phyloP scores from a whole-genome alignment of 2,888 invertebrate genomes.

The Plebejus melissa region DNA sequence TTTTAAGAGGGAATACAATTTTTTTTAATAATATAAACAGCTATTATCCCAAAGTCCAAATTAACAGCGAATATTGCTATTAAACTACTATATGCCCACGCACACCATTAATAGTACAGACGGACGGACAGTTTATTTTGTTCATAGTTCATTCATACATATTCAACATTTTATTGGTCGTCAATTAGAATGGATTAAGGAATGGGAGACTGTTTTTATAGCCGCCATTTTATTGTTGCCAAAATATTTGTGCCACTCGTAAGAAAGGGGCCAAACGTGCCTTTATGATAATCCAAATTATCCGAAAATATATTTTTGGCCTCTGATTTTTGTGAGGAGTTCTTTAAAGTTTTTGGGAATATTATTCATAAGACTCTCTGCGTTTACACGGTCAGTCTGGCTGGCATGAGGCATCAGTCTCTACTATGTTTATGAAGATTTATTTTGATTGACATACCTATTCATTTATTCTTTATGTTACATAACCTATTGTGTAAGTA shows the following conservation, averaged over 20 bases:
- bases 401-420: too few species aligned
- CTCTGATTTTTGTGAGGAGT: background rate
- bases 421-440: background rate
- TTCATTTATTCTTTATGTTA: background rate
- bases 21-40: background rate
- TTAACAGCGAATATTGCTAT: background rate
- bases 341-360: background rate
- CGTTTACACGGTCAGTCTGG: too few species aligned
- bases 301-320: background rate
- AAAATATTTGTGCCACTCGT: background rate
- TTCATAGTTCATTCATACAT: background rate
- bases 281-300: background rate
- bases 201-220: background rate
- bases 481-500: too few species aligned
- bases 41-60: background rate
- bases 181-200: slow-evolving; percentile 6
- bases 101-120: background rate
- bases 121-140: background rate
- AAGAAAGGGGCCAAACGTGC: background rate
- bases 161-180: slow-evolving; percentile 6
- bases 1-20: background rate
- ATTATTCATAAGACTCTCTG: background rate
- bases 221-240: background rate
- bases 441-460: background rate
- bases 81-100: background rate